Evolutionary conservation across 23 tunicate genomes (phyloP).

Genomic region (Styela clava): DNA sequence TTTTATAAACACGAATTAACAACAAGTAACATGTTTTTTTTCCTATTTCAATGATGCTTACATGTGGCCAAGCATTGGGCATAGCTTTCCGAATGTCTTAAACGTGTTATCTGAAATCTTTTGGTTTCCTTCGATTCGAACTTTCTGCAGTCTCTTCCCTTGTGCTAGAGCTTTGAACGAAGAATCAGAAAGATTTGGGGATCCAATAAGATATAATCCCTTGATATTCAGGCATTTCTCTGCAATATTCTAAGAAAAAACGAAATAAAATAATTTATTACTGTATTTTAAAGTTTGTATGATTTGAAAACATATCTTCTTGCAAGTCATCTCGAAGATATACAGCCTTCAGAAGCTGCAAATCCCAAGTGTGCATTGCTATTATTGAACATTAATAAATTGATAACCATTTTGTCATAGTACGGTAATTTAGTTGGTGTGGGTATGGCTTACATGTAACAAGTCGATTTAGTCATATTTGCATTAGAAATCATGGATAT

Average conservation of each 20-base stretch:
- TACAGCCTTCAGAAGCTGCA: no score
- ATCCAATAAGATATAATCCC: conserved; percentile 49
- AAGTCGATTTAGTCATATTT: no score
- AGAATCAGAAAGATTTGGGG: conserved; percentile 60
- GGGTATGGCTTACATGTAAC: no score
- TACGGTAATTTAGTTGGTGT: no score
- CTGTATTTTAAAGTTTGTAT: neutral
- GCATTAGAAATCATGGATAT: no score
- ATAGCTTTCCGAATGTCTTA: conserved; percentile 68
- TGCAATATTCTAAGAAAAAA: conserved; percentile 42
- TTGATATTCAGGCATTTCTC: conserved; percentile 72
- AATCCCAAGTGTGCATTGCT: no score
- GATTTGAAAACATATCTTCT: neutral
- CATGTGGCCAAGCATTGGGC: conserved; percentile 71
- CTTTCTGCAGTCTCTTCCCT: conserved; percentile 56
- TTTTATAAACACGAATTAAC: no score
- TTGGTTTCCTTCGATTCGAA: conserved; percentile 73
- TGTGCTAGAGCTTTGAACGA: conserved; percentile 73
- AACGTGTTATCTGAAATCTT: conserved; percentile 72
- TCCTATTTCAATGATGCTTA: no score
- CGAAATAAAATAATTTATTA: neutral
- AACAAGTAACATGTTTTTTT: no score
- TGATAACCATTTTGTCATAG: no score
- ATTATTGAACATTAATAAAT: no score
- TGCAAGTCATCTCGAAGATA: neutral